These are phyloP conservation scores for Sarcophaga variegata DNA, from an alignment of 2,888 invertebrate species.

Conservation along the genomic window DNA sequence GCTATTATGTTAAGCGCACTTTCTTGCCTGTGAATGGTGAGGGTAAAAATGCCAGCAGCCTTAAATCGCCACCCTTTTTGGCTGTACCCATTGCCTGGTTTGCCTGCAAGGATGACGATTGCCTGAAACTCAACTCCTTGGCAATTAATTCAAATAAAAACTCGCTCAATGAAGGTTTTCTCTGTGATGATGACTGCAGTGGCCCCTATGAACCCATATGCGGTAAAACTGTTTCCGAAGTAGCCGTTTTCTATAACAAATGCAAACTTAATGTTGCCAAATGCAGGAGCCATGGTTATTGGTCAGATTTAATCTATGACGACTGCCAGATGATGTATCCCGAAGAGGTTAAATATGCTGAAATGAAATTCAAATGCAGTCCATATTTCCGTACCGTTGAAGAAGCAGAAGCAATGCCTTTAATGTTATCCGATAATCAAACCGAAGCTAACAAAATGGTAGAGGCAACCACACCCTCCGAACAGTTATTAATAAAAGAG, in stretches of 20 bases:
- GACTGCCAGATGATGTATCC: conserved; percentile 75
- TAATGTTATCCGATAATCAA: background rate
- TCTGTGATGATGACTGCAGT: conserved; percentile 77
- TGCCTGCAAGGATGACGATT: conserved; percentile 69
- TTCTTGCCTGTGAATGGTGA: conserved; percentile 70
- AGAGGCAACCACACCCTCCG: conserved; percentile 31
- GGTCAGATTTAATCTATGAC: conserved; percentile 74
- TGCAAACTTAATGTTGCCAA: conserved; percentile 78
- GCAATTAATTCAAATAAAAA: conserved; percentile 74
- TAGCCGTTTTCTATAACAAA: conserved; percentile 78
- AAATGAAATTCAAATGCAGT: conserved; percentile 75
- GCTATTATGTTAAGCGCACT: conserved; percentile 79
- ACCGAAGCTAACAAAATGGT: conserved; percentile 24
- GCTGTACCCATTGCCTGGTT: conserved; percentile 79
- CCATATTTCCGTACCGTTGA: conserved; percentile 73
- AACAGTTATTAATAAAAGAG: conserved; percentile 55
- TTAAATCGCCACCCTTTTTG: conserved; percentile 76
- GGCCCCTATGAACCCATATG: conserved; percentile 77
- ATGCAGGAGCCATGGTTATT: conserved; percentile 77
- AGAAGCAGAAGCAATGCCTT: conserved; percentile 22
- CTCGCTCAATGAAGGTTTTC: conserved; percentile 75
- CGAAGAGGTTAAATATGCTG: conserved; percentile 76
- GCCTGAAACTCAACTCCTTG: conserved; percentile 72
- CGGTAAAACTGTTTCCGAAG: conserved; percentile 75
- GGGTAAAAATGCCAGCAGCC: conserved; percentile 51